Evolutionary conservation across 2,113 vertebrate species (phyloP).

Genomic region (Ursus arctos): DNA sequence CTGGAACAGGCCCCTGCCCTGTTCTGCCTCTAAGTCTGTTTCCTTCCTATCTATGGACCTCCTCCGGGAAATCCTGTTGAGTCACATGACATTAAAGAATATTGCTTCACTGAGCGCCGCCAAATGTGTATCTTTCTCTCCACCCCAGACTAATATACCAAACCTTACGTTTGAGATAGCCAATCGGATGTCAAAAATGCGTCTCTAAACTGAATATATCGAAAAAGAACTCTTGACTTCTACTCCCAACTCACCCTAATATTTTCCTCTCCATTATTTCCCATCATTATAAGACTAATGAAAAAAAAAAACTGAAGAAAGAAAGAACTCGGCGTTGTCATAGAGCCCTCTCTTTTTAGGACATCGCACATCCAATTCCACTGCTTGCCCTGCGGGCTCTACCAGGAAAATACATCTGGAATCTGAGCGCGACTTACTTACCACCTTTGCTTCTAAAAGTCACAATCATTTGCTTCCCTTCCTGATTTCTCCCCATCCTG

Average conservation of each 20-base stretch:
- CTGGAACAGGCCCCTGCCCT: neutral
- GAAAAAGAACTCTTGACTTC: neutral
- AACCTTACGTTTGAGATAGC: neutral
- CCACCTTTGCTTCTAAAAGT: neutral
- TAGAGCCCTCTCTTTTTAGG: neutral
- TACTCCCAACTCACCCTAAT: neutral
- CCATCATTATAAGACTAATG: neutral
- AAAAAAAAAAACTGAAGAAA: neutral
- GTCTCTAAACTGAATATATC: neutral
- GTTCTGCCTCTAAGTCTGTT: neutral
- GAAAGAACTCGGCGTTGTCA: neutral
- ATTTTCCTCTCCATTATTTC: neutral
- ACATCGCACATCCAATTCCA: neutral
- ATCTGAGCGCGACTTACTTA: neutral
- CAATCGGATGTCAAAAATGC: neutral
- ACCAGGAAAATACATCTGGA: neutral
- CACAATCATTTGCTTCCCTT: neutral
- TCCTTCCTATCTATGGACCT: neutral
- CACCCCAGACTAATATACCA: neutral
- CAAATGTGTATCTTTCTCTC: neutral
- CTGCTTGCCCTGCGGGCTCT: fast-evolving
- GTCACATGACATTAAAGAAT: neutral
- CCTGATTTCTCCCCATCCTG: neutral
- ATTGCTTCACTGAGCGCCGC: neutral
- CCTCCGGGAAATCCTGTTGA: neutral